phyloP scores from a whole-genome alignment of 2,888 invertebrate species.

The Chaitophorus viminalis region DNA sequence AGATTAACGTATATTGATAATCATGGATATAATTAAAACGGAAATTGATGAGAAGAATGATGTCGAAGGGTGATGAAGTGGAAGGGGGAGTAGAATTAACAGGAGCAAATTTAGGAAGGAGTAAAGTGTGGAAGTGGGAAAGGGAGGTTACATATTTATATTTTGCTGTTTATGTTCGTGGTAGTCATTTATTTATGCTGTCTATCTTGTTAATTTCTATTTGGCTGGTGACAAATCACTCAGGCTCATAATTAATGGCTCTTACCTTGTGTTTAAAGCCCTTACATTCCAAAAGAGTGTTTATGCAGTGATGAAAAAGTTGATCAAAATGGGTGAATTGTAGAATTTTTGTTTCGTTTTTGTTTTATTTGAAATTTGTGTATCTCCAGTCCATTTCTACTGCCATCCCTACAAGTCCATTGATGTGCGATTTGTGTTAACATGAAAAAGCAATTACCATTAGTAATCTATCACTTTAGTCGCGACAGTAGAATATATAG shows the following conservation, averaged over 20 bases:
- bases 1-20: too few relatives aligned
- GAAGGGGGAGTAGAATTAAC: too few relatives aligned
- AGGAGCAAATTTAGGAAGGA: too few relatives aligned
- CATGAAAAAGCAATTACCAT: slow-evolving; percentile 57
- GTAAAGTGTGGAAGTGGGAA: too few relatives aligned
- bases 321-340: not conserved
- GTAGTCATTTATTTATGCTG: not conserved
- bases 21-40: too few relatives aligned
- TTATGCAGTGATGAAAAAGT: slow-evolving; percentile 21
- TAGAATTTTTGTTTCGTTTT: slow-evolving; percentile 6
- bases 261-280: not conserved
- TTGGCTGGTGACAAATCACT: slow-evolving; percentile 10
- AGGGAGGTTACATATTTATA: not conserved
- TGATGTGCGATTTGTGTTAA: slow-evolving; percentile 44
- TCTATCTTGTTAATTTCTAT: not conserved
- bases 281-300: not conserved
- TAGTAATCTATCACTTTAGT: slow-evolving; percentile 42
- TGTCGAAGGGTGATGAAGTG: too few relatives aligned
- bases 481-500: not conserved
- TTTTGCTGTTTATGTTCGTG: not conserved
- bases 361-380: not conserved
- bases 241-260: slow-evolving; percentile 27
- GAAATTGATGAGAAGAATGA: too few relatives aligned
- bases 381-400: slow-evolving; percentile 12
- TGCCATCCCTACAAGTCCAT: slow-evolving; percentile 1